Evolutionary conservation across 2,888 invertebrate species (phyloP), one percentile per base, ranked within the genome.

Genomic region (Alentia gelatinosa): DNA sequence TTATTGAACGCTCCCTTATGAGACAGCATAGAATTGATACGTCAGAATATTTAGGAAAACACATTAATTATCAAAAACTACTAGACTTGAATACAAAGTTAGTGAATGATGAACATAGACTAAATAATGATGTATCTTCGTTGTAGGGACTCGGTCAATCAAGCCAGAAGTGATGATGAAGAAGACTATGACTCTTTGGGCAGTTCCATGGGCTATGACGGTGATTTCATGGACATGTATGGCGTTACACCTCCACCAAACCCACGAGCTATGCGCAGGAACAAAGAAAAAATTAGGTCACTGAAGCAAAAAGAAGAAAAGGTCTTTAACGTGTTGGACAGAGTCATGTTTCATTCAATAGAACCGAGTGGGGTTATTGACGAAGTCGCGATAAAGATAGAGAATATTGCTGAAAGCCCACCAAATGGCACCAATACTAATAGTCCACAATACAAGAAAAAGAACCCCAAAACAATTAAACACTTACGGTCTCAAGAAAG

Each of bases 361-460:
- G 39, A 37, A 35, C 47, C 86, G n/a, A 0, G 47, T 40, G 50
- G 86, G n/a, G 50, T 40, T 23, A 19, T 42, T 7, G 89, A 89
- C 35, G 89, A 89, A 1, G 56, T 89, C 47, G 39, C 89, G 7
- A 89, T 63, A 30, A 35, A 89, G 35, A 89, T 63, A 63, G 89
- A 89, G 4, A 63, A 7, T 26, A 86, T 86, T 9, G 86, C 47
- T 26, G 89, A 56, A 63, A 89, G 89, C 63, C 56, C 89, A 26
- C 47, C 86, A 47, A 23, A 40, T n/a, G 23, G 19, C 0, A 12
- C 37, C 0, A 39, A 19, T 79, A 35, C 3, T 5, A 50, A 35
- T n/a, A 89, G 37, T 37, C 84, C 91, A 23, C 50, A 47, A n/a
- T 33, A 79, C 35, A 84, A 47, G 56, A 91, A 89, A 89, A 89